These are phyloP conservation scores for Homarus gammarus DNA, from an alignment of 2,888 invertebrate species.

Conservation along the genomic window DNA sequence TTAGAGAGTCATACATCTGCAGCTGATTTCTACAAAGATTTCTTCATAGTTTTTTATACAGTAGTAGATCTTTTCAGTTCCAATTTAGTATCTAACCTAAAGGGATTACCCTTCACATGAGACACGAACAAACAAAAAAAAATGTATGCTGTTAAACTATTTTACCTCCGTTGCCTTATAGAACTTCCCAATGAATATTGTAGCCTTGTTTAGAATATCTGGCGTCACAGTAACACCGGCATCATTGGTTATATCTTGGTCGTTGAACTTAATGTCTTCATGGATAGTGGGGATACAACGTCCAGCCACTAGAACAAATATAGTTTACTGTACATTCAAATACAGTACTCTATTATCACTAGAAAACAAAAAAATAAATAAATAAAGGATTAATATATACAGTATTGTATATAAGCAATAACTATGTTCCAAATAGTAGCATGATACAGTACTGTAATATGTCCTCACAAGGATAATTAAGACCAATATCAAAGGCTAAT, in stretches of 20 bases:
- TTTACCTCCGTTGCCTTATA: conserved; percentile 73
- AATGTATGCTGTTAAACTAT: background rate
- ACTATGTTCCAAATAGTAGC: too few species aligned
- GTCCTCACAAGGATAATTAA: too few species aligned
- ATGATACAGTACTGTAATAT: too few species aligned
- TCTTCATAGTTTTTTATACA: too few species aligned
- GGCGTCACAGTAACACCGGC: conserved; percentile 29
- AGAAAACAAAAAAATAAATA: too few species aligned
- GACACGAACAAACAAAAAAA: background rate
- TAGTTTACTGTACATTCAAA: background rate
- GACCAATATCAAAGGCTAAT: too few species aligned
- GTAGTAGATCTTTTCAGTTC: background rate
- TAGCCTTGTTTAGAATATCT: conserved; percentile 55
- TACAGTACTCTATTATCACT: background rate
- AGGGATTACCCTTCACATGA: background rate
- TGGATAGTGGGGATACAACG: conserved; percentile 69
- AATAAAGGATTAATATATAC: background rate
- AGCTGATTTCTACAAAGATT: too few species aligned
- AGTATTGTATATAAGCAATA: background rate
- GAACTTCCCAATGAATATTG: conserved; percentile 57
- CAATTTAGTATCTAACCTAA: background rate
- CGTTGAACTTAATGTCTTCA: conserved; percentile 46
- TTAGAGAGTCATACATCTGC: too few species aligned
- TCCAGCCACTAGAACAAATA: conserved; percentile 60
- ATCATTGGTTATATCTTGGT: conserved; percentile 15